Conservation (phyloP, 2,888 invertebrate genomes). For the Rhingia campestris region DNA sequence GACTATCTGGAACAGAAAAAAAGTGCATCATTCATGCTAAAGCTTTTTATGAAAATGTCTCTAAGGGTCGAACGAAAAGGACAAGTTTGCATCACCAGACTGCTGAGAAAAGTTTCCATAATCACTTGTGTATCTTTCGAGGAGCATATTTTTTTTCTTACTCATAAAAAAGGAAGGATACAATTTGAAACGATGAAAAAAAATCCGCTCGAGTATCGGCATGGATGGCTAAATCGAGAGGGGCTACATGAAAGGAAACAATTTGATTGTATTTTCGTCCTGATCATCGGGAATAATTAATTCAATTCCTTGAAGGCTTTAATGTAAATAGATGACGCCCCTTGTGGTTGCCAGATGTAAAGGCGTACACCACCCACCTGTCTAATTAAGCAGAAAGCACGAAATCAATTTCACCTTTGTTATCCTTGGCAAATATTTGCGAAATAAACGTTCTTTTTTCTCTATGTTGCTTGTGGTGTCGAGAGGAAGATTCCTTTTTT, state of each 20-base stretch:
- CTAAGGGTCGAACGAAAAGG: background rate
- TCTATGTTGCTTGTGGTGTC: conserved; percentile 12
- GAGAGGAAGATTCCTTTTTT: conserved; percentile 1
- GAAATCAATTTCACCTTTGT: conserved; percentile 72
- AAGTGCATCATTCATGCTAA: background rate
- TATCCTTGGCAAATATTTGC: conserved; percentile 70
- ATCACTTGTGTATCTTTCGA: conserved; percentile 31
- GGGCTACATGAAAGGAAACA: background rate
- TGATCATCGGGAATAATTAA: conserved; percentile 40
- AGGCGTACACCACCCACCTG: conserved; percentile 19
- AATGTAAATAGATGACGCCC: conserved; percentile 9
- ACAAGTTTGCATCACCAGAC: background rate
- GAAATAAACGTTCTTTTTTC: conserved; percentile 36
- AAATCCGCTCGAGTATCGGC: conserved; percentile 38
- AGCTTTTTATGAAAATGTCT: background rate
- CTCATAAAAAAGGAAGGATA: conserved; percentile 46
- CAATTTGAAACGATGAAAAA: conserved; percentile 33
- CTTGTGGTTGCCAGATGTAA: background rate
- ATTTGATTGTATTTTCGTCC: conserved; percentile 30
- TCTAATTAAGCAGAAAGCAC: conserved; percentile 72
- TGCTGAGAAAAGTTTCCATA: conserved; percentile 7
- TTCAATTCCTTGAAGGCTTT: conserved; percentile 17
- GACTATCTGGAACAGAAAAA: background rate
- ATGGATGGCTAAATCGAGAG: conserved; percentile 14
- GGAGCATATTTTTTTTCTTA: conserved; percentile 18